Percentiles rank a stretch among this genome's conserved stretches.
phyloP scores from a whole-genome alignment of 1,140 invertebrate genomes.

The Globodera rostochiensis region DNA sequence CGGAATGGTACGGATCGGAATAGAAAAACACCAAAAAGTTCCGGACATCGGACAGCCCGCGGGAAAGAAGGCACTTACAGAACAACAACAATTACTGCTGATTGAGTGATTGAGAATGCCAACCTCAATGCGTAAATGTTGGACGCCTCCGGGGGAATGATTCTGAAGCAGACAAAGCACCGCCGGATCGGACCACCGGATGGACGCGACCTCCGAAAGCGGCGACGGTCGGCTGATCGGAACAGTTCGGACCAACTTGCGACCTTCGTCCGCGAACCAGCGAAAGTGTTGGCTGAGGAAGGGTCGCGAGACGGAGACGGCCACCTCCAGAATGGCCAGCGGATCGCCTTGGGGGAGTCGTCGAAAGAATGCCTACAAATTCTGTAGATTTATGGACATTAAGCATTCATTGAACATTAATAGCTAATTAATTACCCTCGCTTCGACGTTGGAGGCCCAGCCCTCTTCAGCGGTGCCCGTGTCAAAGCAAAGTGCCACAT shows the following conservation, averaged over 20 bases:
- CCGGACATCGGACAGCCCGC: conserved; percentile 30
- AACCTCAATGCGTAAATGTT: conserved; percentile 41
- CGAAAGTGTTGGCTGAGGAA: conserved; percentile 29
- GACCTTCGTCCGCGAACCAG: conserved; percentile 48
- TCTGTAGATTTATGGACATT: neutral
- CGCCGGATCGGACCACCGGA: conserved; percentile 46
- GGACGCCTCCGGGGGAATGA: conserved; percentile 28
- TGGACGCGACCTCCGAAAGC: conserved; percentile 34
- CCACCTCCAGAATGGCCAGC: conserved; percentile 44
- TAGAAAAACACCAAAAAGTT: conserved; percentile 50
- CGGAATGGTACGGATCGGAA: conserved; percentile 34
- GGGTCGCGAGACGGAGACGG: conserved; percentile 33
- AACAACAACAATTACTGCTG: neutral
- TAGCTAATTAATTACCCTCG: neutral
- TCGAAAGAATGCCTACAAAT: conserved; percentile 18
- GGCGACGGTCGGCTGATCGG: conserved; percentile 16
- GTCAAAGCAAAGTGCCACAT: neutral
- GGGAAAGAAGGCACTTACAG: conserved; percentile 36
- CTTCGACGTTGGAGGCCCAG: neutral
- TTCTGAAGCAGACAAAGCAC: conserved; percentile 42
- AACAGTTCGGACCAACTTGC: conserved; percentile 41
- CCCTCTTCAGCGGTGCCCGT: neutral
- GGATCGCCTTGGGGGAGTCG: conserved; percentile 29
- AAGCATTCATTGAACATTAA: neutral
- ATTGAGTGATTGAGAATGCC: neutral